Evolutionary conservation across 2,113 vertebrate species (phyloP).

Genomic region (Antennarius striatus): DNA sequence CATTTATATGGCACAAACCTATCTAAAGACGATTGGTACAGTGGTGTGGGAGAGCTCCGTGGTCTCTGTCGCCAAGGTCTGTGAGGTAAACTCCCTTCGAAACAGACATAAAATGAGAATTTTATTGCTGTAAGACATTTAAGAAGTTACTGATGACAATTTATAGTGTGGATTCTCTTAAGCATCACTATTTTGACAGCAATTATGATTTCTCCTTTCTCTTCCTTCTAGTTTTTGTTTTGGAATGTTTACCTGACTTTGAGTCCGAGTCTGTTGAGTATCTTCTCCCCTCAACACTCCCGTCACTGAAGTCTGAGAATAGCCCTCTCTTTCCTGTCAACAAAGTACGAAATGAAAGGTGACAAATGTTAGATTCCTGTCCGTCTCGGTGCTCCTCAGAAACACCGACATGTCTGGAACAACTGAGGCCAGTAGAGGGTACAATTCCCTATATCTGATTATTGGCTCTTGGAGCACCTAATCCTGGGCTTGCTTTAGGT

Average conservation of each 20-base stretch:
- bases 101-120: not conserved
- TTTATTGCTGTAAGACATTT: not conserved
- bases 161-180: too few relatives aligned
- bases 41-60: slow-evolving; percentile 67
- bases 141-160: not conserved
- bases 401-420: slow-evolving; percentile 40
- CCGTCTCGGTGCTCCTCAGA: slow-evolving; percentile 4
- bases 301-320: slow-evolving; percentile 72
- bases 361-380: slow-evolving; percentile 39
- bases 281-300: slow-evolving; percentile 70
- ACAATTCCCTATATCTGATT: slow-evolving; percentile 56
- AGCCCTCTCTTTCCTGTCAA: slow-evolving; percentile 72
- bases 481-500: slow-evolving; percentile 71
- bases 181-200: not conserved
- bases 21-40: slow-evolving; percentile 70
- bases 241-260: slow-evolving; percentile 69
- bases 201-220: not conserved
- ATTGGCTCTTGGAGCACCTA: slow-evolving; percentile 67
- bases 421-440: slow-evolving; percentile 29
- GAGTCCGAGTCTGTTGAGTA: slow-evolving; percentile 77
- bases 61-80: slow-evolving; percentile 73
- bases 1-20: slow-evolving; percentile 48
- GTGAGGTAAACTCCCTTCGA: slow-evolving; percentile 73
- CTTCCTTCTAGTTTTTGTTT: not conserved
- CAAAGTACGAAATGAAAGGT: slow-evolving; percentile 44